phyloP scores from a whole-genome alignment of 1,140 invertebrate species.

The Aphelenchoides besseyi region DNA sequence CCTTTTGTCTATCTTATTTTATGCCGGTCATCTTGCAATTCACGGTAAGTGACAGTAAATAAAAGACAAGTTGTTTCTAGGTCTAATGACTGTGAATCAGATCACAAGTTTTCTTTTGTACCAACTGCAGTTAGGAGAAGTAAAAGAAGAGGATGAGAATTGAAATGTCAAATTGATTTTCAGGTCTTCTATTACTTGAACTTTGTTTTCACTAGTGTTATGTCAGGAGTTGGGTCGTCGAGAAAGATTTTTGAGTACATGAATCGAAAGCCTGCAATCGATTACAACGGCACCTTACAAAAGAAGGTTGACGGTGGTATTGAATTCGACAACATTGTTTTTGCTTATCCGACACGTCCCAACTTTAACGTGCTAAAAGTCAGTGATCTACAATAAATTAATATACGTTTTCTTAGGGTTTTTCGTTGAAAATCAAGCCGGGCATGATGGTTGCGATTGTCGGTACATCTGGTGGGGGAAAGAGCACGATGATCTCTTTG shows the following conservation, averaged over 20 bases:
- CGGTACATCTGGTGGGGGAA: constrained; percentile 64
- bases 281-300: constrained; percentile 38
- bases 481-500: constrained; percentile 64
- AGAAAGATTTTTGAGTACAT: constrained; percentile 66
- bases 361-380: constrained; percentile 70
- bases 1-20: constrained; percentile 54
- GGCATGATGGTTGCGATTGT: constrained; percentile 65
- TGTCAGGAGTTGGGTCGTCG: constrained; percentile 64
- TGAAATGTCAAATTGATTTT: neutral
- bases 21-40: constrained; percentile 59
- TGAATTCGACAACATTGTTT: constrained; percentile 64
- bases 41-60: neutral
- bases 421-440: constrained; percentile 62
- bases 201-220: constrained; percentile 64
- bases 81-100: constrained; percentile 41
- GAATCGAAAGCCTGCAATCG: constrained; percentile 61
- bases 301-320: constrained; percentile 56
- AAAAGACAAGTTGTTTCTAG: constrained; percentile 17
- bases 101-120: constrained; percentile 58
- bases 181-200: constrained; percentile 24
- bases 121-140: constrained; percentile 62
- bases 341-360: constrained; percentile 65
- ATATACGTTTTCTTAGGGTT: constrained; percentile 47
- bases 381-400: neutral
- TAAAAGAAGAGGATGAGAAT: constrained; percentile 32